Percentiles rank a stretch among this genome's conserved stretches.
Evolutionary conservation across 2,888 invertebrate genomes (phyloP).

Genomic region (Desoria tigrina): DNA sequence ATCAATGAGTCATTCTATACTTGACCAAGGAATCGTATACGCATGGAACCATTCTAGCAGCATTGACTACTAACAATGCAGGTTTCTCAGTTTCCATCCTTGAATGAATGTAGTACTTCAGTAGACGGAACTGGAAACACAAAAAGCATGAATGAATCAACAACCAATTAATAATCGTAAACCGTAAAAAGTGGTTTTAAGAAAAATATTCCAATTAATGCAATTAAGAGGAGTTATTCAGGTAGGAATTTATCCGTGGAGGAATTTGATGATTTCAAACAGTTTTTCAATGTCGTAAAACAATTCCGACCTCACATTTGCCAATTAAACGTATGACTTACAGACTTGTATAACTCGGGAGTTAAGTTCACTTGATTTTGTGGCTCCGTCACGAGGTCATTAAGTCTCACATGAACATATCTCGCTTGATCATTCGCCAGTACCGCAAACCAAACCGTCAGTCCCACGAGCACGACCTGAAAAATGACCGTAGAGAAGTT

Average conservation of each 20-base stretch:
- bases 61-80: conserved; percentile 34
- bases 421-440: conserved; percentile 41
- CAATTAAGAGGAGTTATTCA: too few species aligned
- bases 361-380: conserved; percentile 11
- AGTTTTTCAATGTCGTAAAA: neutral
- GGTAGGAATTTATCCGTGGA: too few species aligned
- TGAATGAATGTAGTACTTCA: conserved; percentile 48
- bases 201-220: too few species aligned
- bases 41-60: conserved; percentile 23
- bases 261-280: too few species aligned
- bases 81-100: conserved; percentile 49
- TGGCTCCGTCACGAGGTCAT: conserved; percentile 41
- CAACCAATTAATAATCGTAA: conserved; percentile 6
- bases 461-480: conserved; percentile 16
- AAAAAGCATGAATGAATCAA: conserved; percentile 13
- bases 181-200: too few species aligned
- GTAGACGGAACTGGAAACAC: conserved; percentile 39
- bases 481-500: neutral
- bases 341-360: conserved; percentile 34
- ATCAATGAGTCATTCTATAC: too few species aligned
- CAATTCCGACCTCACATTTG: too few species aligned
- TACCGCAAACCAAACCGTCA: conserved; percentile 45
- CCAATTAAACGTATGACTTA: conserved; percentile 11
- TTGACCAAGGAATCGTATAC: too few species aligned
- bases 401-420: conserved; percentile 45